These are phyloP conservation scores for Micrastur ruficollis DNA, from an alignment of 2,797 vertebrate species.

Conservation along the genomic window DNA sequence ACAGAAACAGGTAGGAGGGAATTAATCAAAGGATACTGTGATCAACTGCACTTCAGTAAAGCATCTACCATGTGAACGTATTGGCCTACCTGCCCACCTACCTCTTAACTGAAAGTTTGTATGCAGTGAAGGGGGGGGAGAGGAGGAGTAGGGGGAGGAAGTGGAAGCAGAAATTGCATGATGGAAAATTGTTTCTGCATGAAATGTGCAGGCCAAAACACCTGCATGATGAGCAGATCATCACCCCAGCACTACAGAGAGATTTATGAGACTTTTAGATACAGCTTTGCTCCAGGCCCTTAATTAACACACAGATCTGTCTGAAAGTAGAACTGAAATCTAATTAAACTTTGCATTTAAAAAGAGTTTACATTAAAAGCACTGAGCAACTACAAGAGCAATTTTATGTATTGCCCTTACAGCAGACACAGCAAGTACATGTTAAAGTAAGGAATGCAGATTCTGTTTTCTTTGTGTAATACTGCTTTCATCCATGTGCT, in stretches of 20 bases:
- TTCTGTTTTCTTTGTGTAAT: neutral
- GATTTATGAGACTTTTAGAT: conserved; percentile 33
- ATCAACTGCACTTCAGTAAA: neutral
- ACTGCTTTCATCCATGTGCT: neutral
- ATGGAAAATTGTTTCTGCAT: conserved; percentile 1
- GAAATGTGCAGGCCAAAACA: conserved; percentile 20
- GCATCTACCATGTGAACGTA: neutral
- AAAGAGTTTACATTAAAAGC: neutral
- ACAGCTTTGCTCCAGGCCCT: neutral
- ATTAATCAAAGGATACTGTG: conserved; percentile 2
- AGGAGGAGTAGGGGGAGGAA: neutral
- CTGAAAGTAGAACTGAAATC: conserved; percentile 37
- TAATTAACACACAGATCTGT: conserved; percentile 48
- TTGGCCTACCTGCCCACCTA: neutral
- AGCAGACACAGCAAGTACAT: neutral
- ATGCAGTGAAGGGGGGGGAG: neutral
- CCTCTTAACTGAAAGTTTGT: neutral
- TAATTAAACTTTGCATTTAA: conserved; percentile 25
- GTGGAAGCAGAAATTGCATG: neutral
- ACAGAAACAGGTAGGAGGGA: neutral
- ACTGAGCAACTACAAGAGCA: neutral
- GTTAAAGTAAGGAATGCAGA: neutral
- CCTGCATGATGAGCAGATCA: conserved; percentile 36
- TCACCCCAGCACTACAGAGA: neutral
- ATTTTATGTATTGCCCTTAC: neutral